Evolutionary conservation across 2,113 vertebrate species (phyloP).

Genomic region (Anguilla japonica): DNA sequence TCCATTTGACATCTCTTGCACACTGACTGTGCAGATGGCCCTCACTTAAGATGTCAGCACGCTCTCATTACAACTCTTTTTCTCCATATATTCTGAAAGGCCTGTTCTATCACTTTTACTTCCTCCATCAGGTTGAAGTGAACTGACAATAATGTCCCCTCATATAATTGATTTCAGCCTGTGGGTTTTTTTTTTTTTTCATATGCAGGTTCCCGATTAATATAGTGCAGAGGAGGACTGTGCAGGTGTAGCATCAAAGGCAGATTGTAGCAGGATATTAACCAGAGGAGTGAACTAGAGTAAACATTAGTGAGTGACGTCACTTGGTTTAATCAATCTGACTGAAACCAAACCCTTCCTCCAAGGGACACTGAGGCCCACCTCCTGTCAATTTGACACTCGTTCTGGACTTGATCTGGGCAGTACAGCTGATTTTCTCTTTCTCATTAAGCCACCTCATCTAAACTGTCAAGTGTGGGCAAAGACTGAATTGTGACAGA

Average conservation of each 20-base stretch:
- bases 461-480: too few species aligned
- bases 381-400: too few species aligned
- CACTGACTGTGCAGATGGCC: background rate
- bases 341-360: background rate
- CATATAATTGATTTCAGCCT: background rate
- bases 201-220: background rate
- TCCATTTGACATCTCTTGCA: background rate
- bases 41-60: background rate
- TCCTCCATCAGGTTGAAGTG: background rate
- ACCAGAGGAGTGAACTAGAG: background rate
- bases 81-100: background rate
- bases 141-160: background rate
- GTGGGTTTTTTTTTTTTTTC: background rate
- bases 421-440: too few species aligned
- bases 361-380: background rate
- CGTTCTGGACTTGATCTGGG: too few species aligned
- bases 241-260: background rate
- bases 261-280: background rate
- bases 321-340: background rate
- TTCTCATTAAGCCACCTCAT: too few species aligned
- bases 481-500: background rate
- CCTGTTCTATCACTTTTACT: background rate
- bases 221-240: too few species aligned
- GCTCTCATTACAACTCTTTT: background rate
- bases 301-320: background rate